These are phyloP conservation scores for Platorchestia sp. DNA, from an alignment of 1,140 invertebrate species.

Conservation along the genomic window DNA sequence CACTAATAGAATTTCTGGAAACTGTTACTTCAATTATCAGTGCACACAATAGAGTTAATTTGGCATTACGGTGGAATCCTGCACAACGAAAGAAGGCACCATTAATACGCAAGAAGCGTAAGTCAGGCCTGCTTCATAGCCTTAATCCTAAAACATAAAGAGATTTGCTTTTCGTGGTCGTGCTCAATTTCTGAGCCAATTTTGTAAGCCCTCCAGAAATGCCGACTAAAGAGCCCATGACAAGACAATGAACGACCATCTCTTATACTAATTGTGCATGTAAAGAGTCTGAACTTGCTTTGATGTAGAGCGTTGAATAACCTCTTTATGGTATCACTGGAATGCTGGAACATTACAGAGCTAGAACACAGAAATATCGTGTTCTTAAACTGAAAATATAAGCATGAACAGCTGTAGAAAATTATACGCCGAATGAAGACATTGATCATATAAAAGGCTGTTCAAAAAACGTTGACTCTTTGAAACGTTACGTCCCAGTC, in stretches of 20 bases:
- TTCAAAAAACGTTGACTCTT: too few species aligned
- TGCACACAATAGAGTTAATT: too few species aligned
- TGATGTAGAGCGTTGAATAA: not conserved
- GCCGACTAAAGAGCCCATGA: not conserved
- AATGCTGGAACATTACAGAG: not conserved
- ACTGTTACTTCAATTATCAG: too few species aligned
- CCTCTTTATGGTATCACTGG: not conserved
- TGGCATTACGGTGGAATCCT: too few species aligned
- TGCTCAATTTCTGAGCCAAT: too few species aligned
- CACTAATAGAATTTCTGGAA: too few species aligned
- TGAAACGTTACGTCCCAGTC: too few species aligned
- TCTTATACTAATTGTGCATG: not conserved
- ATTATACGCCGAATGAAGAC: not conserved
- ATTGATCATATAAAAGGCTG: not conserved
- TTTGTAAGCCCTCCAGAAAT: not conserved
- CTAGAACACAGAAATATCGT: not conserved
- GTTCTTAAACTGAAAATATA: not conserved
- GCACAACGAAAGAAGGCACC: too few species aligned
- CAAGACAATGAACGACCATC: not conserved
- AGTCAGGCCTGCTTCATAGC: too few species aligned
- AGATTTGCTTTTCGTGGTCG: too few species aligned
- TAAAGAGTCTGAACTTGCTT: not conserved
- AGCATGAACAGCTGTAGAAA: not conserved
- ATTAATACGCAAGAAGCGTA: too few species aligned
- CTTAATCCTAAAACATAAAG: too few species aligned